Percentiles rank a stretch among this genome's conserved stretches.
These are phyloP conservation scores for Arrhopalites spinosus DNA, from an alignment of 2,888 invertebrate species.

Conservation along the genomic window DNA sequence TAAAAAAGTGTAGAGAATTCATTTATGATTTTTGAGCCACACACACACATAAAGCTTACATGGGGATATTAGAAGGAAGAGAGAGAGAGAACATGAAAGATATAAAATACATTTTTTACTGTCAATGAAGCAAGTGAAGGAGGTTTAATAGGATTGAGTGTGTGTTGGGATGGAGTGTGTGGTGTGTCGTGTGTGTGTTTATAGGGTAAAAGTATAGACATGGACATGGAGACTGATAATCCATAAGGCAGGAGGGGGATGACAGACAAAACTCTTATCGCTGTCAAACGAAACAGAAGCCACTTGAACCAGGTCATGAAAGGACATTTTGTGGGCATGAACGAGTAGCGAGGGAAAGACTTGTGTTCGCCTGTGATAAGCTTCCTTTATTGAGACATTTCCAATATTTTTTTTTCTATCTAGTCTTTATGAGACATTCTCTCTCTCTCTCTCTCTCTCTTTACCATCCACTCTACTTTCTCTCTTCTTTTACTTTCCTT, in stretches of 20 bases:
- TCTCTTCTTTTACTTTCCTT: neutral
- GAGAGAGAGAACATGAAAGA: constrained; percentile 1
- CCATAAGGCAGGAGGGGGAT: constrained; percentile 51
- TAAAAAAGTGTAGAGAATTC: neutral
- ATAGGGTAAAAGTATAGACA: constrained; percentile 4
- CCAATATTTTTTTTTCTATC: constrained; percentile 48
- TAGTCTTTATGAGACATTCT: constrained; percentile 15
- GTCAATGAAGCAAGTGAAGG: constrained; percentile 5
- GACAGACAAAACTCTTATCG: constrained; percentile 56
- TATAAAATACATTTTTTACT: constrained; percentile 5
- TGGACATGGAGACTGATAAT: constrained; percentile 45
- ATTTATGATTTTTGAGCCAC: too few species aligned
- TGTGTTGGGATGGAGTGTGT: neutral
- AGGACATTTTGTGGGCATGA: constrained; percentile 43
- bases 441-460: constrained; percentile 1
- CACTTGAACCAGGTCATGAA: constrained; percentile 49
- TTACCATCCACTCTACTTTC: too few species aligned
- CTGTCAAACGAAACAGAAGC: constrained; percentile 54
- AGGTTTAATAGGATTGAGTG: constrained; percentile 7
- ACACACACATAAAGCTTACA: too few species aligned
- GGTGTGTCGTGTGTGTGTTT: constrained; percentile 6
- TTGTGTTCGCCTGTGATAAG: constrained; percentile 45
- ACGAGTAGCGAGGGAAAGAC: constrained; percentile 30
- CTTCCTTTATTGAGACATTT: constrained; percentile 53
- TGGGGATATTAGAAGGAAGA: constrained; percentile 15